Percentiles rank a stretch among this genome's conserved stretches.
phyloP scores from a whole-genome alignment of 2,797 vertebrate genomes.

The Carduelis carduelis region DNA sequence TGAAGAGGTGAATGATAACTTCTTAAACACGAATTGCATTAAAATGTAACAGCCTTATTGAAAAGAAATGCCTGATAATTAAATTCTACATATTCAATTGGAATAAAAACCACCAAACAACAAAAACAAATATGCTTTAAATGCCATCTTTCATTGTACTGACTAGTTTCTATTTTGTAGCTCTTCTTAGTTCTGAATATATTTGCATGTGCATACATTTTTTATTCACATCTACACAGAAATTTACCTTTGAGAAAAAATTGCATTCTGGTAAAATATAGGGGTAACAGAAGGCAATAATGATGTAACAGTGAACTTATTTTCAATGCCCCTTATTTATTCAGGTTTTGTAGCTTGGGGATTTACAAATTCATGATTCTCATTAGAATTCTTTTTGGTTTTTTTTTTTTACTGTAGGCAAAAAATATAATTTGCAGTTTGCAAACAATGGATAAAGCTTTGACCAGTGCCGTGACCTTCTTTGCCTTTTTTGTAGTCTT shows the following conservation, averaged over 20 bases:
- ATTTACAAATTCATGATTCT: conserved; percentile 31
- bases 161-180: background rate
- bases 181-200: background rate
- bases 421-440: conserved; percentile 4
- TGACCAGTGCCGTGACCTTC: background rate
- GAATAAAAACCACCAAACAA: background rate
- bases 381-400: background rate
- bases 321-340: conserved; percentile 12
- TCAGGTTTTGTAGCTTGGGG: background rate
- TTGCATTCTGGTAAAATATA: background rate
- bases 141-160: background rate
- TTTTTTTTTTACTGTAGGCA: background rate
- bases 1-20: background rate
- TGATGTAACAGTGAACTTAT: background rate
- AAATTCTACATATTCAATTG: background rate
- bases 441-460: background rate
- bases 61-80: background rate
- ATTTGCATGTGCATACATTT: background rate
- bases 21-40: background rate
- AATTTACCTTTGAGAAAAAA: background rate
- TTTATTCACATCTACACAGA: background rate
- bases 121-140: background rate
- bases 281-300: background rate
- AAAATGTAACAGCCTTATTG: background rate
- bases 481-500: background rate